Conservation (phyloP, 2,113 vertebrate genomes). For the Scophthalmus maximus region DNA sequence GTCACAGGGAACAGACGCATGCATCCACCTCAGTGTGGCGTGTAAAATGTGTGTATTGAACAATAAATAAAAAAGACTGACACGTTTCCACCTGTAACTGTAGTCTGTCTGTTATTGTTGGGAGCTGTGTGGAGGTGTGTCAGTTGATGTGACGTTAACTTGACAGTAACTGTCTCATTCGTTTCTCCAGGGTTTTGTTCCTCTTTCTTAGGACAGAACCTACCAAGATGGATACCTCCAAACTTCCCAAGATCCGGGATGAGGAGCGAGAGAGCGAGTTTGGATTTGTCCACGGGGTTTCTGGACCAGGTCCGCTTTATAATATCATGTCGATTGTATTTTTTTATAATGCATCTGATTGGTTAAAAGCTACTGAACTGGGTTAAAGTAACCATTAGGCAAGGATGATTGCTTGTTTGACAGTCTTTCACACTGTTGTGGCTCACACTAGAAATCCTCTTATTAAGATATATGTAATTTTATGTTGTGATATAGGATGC, state of each 20-base stretch:
- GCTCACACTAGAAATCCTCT: too few relatives aligned
- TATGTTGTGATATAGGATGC: too few relatives aligned
- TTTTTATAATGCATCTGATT: too few relatives aligned
- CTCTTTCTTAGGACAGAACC: conserved; percentile 55
- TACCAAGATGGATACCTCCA: conserved; percentile 90
- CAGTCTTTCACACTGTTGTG: too few relatives aligned
- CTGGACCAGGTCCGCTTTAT: conserved; percentile 87
- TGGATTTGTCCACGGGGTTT: conserved; percentile 93
- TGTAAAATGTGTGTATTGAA: not conserved
- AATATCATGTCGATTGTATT: not conserved
- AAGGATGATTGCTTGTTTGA: too few relatives aligned
- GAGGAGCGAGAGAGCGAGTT: conserved; percentile 89
- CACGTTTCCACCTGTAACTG: not conserved
- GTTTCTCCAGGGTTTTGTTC: not conserved
- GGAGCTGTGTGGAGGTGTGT: not conserved
- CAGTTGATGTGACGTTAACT: not conserved
- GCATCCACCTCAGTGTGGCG: not conserved
- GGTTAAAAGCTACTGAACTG: not conserved
- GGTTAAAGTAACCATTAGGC: too few relatives aligned
- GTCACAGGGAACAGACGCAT: not conserved
- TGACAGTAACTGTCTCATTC: not conserved
- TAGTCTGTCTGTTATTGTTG: not conserved
- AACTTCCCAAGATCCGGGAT: conserved; percentile 90
- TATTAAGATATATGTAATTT: too few relatives aligned
- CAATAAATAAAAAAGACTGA: not conserved